Conservation (phyloP, 2,797 vertebrate species). For the Lemur catta region DNA sequence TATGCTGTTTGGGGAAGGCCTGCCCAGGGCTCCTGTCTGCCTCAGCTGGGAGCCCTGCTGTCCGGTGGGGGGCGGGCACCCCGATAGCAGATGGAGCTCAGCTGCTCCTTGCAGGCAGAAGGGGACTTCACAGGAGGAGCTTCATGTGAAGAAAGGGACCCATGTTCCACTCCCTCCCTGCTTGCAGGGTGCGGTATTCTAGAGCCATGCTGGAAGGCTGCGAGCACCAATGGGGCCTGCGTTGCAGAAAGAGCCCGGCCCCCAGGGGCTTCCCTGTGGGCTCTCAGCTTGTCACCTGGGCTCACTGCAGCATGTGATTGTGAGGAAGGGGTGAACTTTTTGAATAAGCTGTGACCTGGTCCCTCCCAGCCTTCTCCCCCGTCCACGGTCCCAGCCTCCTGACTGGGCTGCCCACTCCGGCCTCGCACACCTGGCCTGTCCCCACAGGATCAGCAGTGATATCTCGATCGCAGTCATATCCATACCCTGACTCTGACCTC, state of each 20-base stretch:
- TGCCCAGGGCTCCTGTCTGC: fast-evolving
- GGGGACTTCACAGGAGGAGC: fast-evolving
- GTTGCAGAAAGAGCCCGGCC: not conserved
- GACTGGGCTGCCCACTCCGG: not conserved
- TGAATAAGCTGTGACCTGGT: fast-evolving
- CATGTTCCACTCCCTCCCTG: fast-evolving
- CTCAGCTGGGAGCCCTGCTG: not conserved
- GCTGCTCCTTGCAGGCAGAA: not conserved
- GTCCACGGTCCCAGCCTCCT: fast-evolving
- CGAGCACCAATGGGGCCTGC: fast-evolving
- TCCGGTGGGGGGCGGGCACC: fast-evolving
- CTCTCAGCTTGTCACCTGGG: not conserved
- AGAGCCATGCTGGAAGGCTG: fast-evolving
- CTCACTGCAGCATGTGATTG: fast-evolving
- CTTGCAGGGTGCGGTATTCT: fast-evolving
- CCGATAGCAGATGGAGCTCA: too few species aligned
- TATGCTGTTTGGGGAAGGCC: fast-evolving
- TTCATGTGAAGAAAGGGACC: fast-evolving
- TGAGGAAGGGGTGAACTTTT: not conserved
- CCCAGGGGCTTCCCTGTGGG: fast-evolving
- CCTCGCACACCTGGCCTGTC: fast-evolving
- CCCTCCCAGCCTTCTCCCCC: fast-evolving
- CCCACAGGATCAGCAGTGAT: fast-evolving
- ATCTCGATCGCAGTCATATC: not conserved
- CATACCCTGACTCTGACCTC: not conserved